Conservation (phyloP, 2,888 invertebrate genomes). For the Harpalus rufipes region DNA sequence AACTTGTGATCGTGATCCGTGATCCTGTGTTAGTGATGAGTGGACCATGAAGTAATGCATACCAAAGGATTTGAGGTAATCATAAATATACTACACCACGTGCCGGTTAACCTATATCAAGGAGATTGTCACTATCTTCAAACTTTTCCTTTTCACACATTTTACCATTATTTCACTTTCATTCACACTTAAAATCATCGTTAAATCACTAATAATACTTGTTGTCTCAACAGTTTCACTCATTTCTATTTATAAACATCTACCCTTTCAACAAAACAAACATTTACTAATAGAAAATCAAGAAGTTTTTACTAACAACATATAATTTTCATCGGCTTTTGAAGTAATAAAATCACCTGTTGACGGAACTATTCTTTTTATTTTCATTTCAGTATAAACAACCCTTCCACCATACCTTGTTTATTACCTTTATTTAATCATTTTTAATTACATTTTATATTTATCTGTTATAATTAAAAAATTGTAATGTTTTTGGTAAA, state of each 20-base stretch:
- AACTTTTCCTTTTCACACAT: slow-evolving; percentile 6
- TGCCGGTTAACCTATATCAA: slow-evolving; percentile 44
- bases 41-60: slow-evolving; percentile 3
- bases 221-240: neutral
- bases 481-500: too few relatives aligned
- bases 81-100: neutral
- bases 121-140: neutral
- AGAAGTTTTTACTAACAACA: neutral
- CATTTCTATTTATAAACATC: slow-evolving; percentile 1
- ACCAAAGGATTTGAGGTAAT: slow-evolving; percentile 17
- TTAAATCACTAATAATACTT: neutral
- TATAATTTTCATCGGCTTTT: neutral
- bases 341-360: neutral
- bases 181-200: slow-evolving; percentile 6
- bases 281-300: neutral
- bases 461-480: too few relatives aligned
- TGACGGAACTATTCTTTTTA: too few relatives aligned
- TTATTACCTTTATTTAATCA: too few relatives aligned
- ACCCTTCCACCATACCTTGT: too few relatives aligned
- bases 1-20: slow-evolving; percentile 31
- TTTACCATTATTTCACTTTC: slow-evolving; percentile 6
- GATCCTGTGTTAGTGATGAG: slow-evolving; percentile 35
- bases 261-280: slow-evolving; percentile 6
- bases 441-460: too few relatives aligned
- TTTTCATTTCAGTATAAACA: too few relatives aligned